Evolutionary conservation across 2,888 invertebrate genomes (phyloP).

Genomic region (Scaptomyza flava): DNA sequence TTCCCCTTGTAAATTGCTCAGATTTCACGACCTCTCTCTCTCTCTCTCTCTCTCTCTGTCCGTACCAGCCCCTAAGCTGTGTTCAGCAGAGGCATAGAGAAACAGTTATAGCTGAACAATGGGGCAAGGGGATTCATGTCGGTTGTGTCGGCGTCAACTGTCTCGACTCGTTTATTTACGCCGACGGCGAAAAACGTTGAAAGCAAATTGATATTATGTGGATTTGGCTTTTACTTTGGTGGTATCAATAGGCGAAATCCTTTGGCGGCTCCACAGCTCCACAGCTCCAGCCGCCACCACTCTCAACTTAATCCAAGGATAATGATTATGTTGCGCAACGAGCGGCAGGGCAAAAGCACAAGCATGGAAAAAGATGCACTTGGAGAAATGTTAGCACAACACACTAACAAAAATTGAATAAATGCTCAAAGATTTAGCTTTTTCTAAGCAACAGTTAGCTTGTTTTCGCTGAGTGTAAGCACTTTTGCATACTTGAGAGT

Average conservation of each 20-base stretch:
- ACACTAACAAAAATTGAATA: too few relatives aligned
- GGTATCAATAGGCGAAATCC: slow-evolving; percentile 79
- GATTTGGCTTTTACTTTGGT: slow-evolving; percentile 79
- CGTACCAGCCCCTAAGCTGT: background rate
- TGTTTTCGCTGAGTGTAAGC: background rate
- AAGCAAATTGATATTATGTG: slow-evolving; percentile 82
- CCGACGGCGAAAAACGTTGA: slow-evolving; percentile 67
- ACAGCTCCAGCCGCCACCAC: slow-evolving; percentile 25
- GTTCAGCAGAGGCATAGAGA: background rate
- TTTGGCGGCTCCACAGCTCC: slow-evolving; percentile 48
- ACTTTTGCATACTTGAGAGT: slow-evolving; percentile 63
- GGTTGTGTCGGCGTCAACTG: slow-evolving; percentile 43
- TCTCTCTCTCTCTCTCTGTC: background rate
- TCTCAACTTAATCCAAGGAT: slow-evolving; percentile 76
- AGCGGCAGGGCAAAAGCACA: slow-evolving; percentile 10
- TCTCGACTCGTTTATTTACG: slow-evolving; percentile 69
- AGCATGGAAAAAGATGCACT: slow-evolving; percentile 10
- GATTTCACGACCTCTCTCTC: slow-evolving; percentile 30
- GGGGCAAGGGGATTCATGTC: slow-evolving; percentile 26
- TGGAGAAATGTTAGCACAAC: background rate
- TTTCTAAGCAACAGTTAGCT: background rate
- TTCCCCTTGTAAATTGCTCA: slow-evolving; percentile 35
- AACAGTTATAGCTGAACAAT: slow-evolving; percentile 31
- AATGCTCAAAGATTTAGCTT: too few relatives aligned
- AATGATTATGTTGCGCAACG: slow-evolving; percentile 79